Evolutionary conservation across 35 echinoderm and acorn worm species (phyloP), one percentile per base, ranked within the genome.

Genomic region (Lytechinus variegatus): DNA sequence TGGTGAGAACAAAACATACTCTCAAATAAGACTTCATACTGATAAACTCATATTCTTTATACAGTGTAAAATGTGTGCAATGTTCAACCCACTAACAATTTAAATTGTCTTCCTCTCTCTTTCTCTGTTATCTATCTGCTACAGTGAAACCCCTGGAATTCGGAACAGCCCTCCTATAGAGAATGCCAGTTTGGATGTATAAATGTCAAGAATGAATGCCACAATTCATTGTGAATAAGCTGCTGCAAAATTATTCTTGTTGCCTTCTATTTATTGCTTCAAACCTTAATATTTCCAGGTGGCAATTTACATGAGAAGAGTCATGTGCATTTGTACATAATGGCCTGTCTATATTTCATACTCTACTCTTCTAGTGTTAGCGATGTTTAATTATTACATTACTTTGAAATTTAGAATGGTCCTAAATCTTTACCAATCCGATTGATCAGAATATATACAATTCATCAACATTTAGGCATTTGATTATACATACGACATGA

Each of bases 191-290:
- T 16, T 79, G 21, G n/a, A n/a, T 79, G 66, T 79, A 24, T 79
- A 24, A 79, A 79, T 79, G 66, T n/a, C 6, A 79, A 79, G 66
- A 79, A n/a, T 79, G n/a, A 79, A n/a, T 79, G n/a, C 53, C 21
- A 60, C 52, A 28, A 21, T 56, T 52, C 16, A n/a, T 93, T 4
- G 27, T 56, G 92, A 55, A 56, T 12, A 93, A 24, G 92, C 54
- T 56, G 54, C 92, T 56, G 92, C 66, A 16, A 79, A 79, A 79
- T 3, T 79, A 54, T 56, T 53, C 54, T 27, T 27, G 54, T 60
- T 56, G 54, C 58, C 54, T 93, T 93, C 24, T 60, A 56, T 54
- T 56, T 56, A 93, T 93, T 56, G 54, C 92, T 56, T 93, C 54
- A 79, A 79, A 79, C 66, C 8, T 6, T 24, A 24, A 79, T 79